Percentiles rank a stretch among this genome's conserved stretches.
phyloP scores from a whole-genome alignment of 1,140 invertebrate genomes.

The Zophobas morio region DNA sequence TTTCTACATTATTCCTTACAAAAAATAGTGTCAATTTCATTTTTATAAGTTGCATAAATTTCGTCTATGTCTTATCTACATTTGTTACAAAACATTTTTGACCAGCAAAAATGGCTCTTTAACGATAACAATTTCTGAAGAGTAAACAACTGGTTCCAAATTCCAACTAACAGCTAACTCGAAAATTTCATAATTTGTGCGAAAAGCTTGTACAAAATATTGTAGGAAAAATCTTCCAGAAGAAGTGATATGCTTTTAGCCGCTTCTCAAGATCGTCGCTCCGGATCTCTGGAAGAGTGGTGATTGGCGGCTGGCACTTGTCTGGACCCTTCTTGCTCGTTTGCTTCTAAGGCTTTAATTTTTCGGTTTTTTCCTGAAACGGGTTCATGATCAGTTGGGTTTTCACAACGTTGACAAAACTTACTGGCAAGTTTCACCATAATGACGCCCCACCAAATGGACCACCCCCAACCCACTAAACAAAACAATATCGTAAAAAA shows the following conservation, averaged over 20 bases:
- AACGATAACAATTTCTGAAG: slow-evolving; percentile 32
- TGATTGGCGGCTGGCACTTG: slow-evolving; percentile 41
- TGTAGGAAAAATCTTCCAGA: slow-evolving; percentile 37
- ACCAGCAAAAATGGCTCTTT: slow-evolving; percentile 57
- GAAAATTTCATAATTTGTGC: slow-evolving; percentile 35
- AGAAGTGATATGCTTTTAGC: slow-evolving; percentile 27
- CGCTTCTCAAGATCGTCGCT: slow-evolving; percentile 55
- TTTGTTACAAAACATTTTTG: slow-evolving; percentile 58
- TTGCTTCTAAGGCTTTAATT: slow-evolving; percentile 59
- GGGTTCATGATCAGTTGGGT: background rate
- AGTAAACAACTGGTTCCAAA: background rate
- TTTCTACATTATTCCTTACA: slow-evolving; percentile 52
- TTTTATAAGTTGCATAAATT: slow-evolving; percentile 49
- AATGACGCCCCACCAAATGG: slow-evolving; percentile 95
- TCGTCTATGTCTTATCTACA: slow-evolving; percentile 50
- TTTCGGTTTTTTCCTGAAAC: slow-evolving; percentile 62
- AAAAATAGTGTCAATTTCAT: slow-evolving; percentile 51
- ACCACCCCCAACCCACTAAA: slow-evolving; percentile 97
- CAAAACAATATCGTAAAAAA: slow-evolving; percentile 95
- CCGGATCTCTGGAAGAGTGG: slow-evolving; percentile 44
- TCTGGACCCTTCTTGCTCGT: slow-evolving; percentile 48
- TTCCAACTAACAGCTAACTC: slow-evolving; percentile 14
- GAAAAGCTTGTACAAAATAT: slow-evolving; percentile 39
- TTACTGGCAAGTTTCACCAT: slow-evolving; percentile 85
- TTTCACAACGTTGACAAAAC: slow-evolving; percentile 58